Evolutionary conservation across 2,113 vertebrate species (phyloP).

Genomic region (Toxotes chatareus): DNA sequence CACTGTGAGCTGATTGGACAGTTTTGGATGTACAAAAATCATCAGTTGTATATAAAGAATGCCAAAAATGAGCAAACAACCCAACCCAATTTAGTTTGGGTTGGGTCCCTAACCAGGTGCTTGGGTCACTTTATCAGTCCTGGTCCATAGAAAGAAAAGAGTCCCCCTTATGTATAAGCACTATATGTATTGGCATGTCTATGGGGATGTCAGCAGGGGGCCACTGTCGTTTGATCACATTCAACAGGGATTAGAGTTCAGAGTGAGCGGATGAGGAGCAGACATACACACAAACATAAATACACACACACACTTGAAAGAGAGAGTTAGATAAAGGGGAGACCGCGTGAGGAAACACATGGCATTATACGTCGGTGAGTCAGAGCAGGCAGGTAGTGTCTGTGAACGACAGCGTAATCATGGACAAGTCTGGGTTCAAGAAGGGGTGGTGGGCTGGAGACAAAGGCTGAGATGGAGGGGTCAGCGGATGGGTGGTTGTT

Average conservation of each 20-base stretch:
- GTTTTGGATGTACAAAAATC: not conserved
- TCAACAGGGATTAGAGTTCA: conserved; percentile 57
- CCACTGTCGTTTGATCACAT: conserved; percentile 63
- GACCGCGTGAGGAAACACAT: conserved; percentile 79
- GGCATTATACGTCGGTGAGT: conserved; percentile 66
- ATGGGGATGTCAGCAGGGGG: conserved; percentile 38
- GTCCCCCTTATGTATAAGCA: not conserved
- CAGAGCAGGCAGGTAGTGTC: conserved; percentile 61
- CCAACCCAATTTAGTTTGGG: not conserved
- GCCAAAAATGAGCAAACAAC: not conserved
- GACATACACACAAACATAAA: conserved; percentile 71
- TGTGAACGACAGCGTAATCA: conserved; percentile 33
- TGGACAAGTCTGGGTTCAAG: conserved; percentile 36
- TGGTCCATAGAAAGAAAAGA: conserved; percentile 34
- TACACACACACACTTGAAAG: conserved; percentile 66
- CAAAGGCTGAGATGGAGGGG: conserved; percentile 44
- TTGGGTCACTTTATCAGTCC: not conserved
- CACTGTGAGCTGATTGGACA: not conserved
- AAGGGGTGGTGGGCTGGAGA: conserved; percentile 45
- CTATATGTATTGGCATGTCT: not conserved
- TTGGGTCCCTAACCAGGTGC: not conserved
- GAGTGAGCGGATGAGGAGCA: conserved; percentile 77
- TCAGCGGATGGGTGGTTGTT: conserved; percentile 31
- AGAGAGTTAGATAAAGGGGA: conserved; percentile 66
- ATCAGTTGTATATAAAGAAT: not conserved